Base-by-base conservation (phyloP, 2,888 invertebrate genomes). In the Drosophila mulleri region DNA sequence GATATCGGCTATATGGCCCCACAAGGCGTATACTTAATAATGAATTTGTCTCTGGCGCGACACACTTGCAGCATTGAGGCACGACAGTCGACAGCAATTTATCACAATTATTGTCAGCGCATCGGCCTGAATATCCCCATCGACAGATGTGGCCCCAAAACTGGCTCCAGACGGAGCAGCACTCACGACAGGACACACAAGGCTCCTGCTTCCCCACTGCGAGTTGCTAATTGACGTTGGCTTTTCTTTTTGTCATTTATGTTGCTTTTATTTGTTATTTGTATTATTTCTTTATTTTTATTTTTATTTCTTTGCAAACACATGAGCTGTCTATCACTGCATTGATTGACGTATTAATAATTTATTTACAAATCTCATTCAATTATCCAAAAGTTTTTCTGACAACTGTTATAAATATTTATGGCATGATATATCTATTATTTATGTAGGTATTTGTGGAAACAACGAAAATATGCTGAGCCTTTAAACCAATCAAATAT, bases 41-140 rank as follows among this genome's bases (percentile, higher is more conserved):
- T 68, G 68, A 53, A 82, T 61, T 71, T 59, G 62, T 54, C 20
- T 54, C 42, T 26, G 53, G 39, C 50, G 47, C 35, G 44, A 37
- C 50, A 50, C 20, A 53, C 45, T 52, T 61, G 67, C 54, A 52
- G 32, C 53, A 60, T 44, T 52, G 48, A 16, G 59, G 50, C 61
- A 78, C 62, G 67, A 59, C 45, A 37, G 26, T 32, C 11, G 37
- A n/a, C 62, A 42, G 39, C 63, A 69, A 86, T 85, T 86, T 78
- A 86, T 88, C 79, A 86, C 82, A 83, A 83, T 88, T 86, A 83
- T 81, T 75, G 77, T 75, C 79, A 77, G 64, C 44, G 37, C 67
- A 58, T 52, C 8, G n/a, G 48, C 18, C 39, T 32, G 20, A 52
- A 50, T 41, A 14, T 18, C 59, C 44, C 29, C 37, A 45, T 8